Percentiles rank a stretch among this genome's conserved stretches.
Conservation (phyloP, 2,113 vertebrate genomes). For the Mastomys natalensis region DNA sequence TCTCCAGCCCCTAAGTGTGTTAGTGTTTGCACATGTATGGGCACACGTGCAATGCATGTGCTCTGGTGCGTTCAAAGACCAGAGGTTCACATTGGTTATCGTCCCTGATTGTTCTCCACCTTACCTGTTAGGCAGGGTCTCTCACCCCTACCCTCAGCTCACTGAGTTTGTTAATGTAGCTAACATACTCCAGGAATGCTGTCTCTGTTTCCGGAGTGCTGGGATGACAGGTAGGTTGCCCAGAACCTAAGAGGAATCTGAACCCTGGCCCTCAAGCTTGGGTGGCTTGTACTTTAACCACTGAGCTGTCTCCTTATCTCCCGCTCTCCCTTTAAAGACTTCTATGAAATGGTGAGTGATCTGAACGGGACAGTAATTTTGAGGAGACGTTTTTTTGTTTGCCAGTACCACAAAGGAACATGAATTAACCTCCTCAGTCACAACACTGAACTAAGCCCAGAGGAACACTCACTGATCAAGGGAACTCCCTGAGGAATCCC, state of each 20-base stretch:
- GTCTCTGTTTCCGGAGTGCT: too few species aligned
- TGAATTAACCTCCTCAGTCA: fast-evolving
- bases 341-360: background rate
- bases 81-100: background rate
- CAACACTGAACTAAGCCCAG: background rate
- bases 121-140: background rate
- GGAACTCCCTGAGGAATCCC: background rate
- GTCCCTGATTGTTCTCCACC: background rate
- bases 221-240: background rate
- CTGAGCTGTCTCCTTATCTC: background rate
- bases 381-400: background rate
- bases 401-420: background rate
- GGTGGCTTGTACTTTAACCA: background rate
- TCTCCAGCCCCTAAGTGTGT: background rate
- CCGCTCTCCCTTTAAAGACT: background rate
- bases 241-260: background rate
- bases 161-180: background rate
- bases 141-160: background rate
- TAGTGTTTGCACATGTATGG: background rate
- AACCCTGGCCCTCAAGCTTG: background rate
- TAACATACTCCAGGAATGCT: background rate
- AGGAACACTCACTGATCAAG: background rate
- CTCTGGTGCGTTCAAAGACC: background rate
- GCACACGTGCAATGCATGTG: background rate
- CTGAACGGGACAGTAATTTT: background rate